Evolutionary conservation across 2,888 invertebrate species (phyloP).

Genomic region (Ischnus inquisitorius): DNA sequence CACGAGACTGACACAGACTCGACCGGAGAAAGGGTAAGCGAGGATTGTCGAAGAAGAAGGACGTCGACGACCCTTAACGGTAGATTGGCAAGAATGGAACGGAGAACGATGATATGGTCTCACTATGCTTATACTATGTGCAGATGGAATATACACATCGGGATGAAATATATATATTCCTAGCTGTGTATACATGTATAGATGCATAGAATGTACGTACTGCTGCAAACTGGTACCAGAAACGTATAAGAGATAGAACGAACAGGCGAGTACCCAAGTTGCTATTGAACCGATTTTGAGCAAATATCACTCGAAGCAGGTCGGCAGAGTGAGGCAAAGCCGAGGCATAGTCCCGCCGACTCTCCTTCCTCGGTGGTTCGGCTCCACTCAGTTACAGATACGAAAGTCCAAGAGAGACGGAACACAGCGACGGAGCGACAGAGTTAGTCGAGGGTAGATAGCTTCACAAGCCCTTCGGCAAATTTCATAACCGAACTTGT

Average conservation of each 20-base stretch:
- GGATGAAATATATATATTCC: background rate
- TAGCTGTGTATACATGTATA: background rate
- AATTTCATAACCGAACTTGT: conserved; percentile 86
- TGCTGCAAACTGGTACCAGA: conserved; percentile 69
- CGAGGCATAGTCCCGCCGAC: conserved; percentile 46
- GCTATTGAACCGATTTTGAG: conserved; percentile 85
- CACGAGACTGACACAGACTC: conserved; percentile 44
- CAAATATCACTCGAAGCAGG: conserved; percentile 84
- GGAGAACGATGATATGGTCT: conserved; percentile 5
- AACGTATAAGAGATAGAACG: conserved; percentile 81
- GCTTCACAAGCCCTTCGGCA: conserved; percentile 85
- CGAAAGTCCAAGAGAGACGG: conserved; percentile 70
- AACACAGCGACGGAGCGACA: conserved; percentile 63
- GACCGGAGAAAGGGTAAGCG: conserved; percentile 12
- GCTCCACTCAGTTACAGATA: conserved; percentile 65
- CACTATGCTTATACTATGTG: background rate
- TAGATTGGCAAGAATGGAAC: background rate
- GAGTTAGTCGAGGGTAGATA: conserved; percentile 78
- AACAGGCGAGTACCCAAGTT: conserved; percentile 84
- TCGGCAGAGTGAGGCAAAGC: conserved; percentile 74
- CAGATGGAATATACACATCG: background rate
- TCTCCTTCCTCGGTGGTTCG: conserved; percentile 36
- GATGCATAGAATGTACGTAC: conserved; percentile 30
- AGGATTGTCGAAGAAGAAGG: conserved; percentile 13
- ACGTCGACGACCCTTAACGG: conserved; percentile 38